phyloP scores from a whole-genome alignment of 2,888 invertebrate species.

The Thumatha senex region DNA sequence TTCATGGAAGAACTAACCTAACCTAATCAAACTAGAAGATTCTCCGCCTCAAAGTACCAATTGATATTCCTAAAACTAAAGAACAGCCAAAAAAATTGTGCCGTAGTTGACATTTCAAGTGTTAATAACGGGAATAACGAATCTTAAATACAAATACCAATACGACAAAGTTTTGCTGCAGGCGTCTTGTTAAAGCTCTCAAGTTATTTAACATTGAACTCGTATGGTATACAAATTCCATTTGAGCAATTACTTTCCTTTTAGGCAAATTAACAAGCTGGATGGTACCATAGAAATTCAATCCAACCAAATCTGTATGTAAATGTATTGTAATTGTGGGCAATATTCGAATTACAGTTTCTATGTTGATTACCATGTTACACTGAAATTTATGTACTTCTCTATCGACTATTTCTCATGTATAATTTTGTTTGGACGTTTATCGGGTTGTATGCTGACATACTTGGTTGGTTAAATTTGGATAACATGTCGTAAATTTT shows the following conservation, averaged over 20 bases:
- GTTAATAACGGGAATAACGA: constrained; percentile 15
- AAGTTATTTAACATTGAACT: constrained; percentile 31
- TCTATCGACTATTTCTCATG: constrained; percentile 54
- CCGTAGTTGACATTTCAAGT: constrained; percentile 6
- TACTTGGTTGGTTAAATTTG: background rate
- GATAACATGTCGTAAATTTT: background rate
- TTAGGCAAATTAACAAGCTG: constrained; percentile 78
- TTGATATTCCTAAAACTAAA: too few relatives aligned
- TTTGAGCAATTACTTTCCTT: constrained; percentile 74
- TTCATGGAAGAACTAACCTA: too few relatives aligned
- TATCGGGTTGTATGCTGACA: constrained; percentile 8
- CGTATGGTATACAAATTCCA: constrained; percentile 57
- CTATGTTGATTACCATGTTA: constrained; percentile 69
- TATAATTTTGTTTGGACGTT: constrained; percentile 66
- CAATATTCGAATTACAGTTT: constrained; percentile 75
- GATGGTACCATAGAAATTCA: constrained; percentile 68
- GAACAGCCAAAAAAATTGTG: background rate
- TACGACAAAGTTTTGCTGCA: constrained; percentile 13
- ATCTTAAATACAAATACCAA: constrained; percentile 5
- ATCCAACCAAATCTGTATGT: constrained; percentile 77
- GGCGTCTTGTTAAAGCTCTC: constrained; percentile 23
- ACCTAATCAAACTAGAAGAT: too few relatives aligned
- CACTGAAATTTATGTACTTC: constrained; percentile 56
- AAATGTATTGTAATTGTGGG: constrained; percentile 77
- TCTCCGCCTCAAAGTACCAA: background rate